Evolutionary conservation across 2,888 invertebrate species (phyloP).

Genomic region (Sympetrum striolatum): DNA sequence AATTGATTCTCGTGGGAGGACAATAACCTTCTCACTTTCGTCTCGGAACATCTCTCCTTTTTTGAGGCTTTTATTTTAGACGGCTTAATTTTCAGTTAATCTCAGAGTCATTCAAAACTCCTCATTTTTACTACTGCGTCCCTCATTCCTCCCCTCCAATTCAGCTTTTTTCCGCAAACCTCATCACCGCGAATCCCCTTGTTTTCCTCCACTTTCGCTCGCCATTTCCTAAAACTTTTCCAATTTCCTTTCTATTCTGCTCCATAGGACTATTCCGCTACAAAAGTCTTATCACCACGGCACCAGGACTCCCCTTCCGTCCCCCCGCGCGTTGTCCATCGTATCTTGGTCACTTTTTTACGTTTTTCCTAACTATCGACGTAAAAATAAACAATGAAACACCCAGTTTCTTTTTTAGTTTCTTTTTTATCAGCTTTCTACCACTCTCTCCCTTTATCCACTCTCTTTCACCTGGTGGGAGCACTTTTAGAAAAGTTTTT

Average conservation of each 20-base stretch:
- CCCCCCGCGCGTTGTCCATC: neutral
- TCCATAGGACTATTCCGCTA: neutral
- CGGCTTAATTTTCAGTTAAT: too few species aligned
- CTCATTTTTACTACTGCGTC: too few species aligned
- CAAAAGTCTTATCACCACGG: neutral
- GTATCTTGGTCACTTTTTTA: neutral
- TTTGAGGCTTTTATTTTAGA: too few species aligned
- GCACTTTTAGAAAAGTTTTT: neutral
- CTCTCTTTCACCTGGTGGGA: neutral
- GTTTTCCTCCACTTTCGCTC: neutral
- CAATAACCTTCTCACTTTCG: too few species aligned
- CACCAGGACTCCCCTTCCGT: neutral
- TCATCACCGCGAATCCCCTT: too few species aligned
- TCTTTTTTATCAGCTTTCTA: neutral
- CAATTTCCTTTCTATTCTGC: slow-evolving; percentile 18
- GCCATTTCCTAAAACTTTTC: slow-evolving; percentile 3
- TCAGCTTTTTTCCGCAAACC: too few species aligned
- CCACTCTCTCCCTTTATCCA: neutral
- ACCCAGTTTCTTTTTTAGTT: too few species aligned
- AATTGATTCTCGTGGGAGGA: too few species aligned
- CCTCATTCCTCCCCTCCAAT: too few species aligned
- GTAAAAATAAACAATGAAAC: too few species aligned
- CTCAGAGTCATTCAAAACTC: too few species aligned
- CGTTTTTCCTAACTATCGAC: neutral
- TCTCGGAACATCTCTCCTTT: too few species aligned